phyloP scores from a whole-genome alignment of 2,797 vertebrate genomes.

The Mionectes olivaceus region DNA sequence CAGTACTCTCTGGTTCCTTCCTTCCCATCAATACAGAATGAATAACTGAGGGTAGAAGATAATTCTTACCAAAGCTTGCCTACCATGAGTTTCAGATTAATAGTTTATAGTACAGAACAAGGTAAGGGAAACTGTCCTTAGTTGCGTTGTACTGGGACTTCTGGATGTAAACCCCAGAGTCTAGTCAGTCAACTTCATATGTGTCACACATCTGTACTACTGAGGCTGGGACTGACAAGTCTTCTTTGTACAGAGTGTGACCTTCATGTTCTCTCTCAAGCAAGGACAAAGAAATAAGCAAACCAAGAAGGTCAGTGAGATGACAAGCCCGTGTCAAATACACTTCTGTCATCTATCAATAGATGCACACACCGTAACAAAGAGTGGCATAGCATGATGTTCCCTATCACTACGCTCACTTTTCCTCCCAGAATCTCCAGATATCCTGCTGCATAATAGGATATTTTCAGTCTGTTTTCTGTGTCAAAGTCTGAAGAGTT shows the following conservation, averaged over 20 bases:
- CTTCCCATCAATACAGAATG: background rate
- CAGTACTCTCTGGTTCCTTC: background rate
- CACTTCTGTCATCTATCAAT: background rate
- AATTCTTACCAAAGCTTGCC: background rate
- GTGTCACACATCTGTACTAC: background rate
- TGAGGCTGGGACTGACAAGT: background rate
- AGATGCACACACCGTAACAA: background rate
- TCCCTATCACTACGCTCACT: background rate
- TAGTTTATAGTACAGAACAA: background rate
- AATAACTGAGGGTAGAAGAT: background rate
- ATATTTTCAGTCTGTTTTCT: background rate
- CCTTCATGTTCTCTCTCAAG: background rate
- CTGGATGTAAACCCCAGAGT: background rate
- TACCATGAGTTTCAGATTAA: background rate
- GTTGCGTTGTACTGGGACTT: background rate
- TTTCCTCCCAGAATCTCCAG: background rate
- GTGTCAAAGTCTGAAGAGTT: background rate
- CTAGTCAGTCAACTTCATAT: background rate
- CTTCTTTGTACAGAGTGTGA: background rate
- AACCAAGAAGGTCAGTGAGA: background rate
- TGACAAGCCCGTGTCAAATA: background rate
- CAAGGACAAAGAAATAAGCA: background rate
- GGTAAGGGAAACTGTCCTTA: background rate
- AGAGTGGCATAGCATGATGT: background rate
- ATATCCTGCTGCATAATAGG: background rate